A percentile compares a stretch with the other conserved stretches of the same genome.
Conservation (phyloP, 2,113 vertebrate genomes). For the Zosterops pallidus region DNA sequence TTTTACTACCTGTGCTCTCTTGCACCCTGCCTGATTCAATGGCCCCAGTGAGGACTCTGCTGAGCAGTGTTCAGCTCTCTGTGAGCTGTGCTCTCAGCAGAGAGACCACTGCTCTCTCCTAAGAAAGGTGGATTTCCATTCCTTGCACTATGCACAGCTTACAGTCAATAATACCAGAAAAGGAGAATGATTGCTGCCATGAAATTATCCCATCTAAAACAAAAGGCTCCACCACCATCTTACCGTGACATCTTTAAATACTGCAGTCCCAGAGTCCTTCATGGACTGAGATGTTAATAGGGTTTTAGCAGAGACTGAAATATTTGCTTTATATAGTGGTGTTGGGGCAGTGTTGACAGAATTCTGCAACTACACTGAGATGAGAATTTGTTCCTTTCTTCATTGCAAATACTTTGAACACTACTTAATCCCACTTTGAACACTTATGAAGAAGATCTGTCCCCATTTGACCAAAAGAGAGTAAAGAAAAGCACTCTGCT, state of each 20-base stretch:
- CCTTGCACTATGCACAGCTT: background rate
- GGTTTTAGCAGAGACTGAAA: background rate
- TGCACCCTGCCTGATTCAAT: background rate
- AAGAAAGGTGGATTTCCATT: background rate
- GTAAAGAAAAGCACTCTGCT: background rate
- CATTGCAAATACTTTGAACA: background rate
- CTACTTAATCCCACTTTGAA: background rate
- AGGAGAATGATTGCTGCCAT: background rate
- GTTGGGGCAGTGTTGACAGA: background rate
- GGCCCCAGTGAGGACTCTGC: background rate
- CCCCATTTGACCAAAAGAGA: background rate
- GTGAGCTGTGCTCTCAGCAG: background rate
- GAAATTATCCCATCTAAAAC: background rate
- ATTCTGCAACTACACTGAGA: background rate
- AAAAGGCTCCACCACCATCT: background rate
- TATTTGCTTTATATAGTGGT: background rate
- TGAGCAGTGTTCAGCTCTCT: background rate
- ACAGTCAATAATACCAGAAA: background rate
- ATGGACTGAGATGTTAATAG: background rate
- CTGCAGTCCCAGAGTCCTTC: background rate
- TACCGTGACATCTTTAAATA: background rate
- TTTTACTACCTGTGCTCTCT: background rate
- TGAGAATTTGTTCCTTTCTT: background rate
- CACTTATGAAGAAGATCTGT: background rate
- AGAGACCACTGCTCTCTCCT: background rate